phyloP scores from a whole-genome alignment of 2,888 invertebrate genomes.

The Ochropacha duplaris region DNA sequence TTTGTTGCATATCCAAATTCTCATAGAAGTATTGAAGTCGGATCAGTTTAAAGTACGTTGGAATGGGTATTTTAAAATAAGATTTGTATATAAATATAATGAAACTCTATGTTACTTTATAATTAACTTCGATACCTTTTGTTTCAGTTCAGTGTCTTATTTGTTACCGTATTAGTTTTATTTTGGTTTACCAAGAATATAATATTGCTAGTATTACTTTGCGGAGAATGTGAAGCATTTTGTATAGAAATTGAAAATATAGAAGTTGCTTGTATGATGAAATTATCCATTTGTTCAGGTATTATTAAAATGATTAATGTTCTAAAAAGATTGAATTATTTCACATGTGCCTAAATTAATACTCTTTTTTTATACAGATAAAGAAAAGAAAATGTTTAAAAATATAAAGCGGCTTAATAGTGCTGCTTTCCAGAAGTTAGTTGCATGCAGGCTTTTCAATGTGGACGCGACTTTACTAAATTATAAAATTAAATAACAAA shows the following conservation, averaged over 20 bases:
- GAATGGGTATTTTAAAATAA: not conserved
- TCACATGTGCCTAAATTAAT: too few relatives aligned
- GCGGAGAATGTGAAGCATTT: not conserved
- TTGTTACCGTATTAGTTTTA: not conserved
- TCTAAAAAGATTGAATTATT: too few relatives aligned
- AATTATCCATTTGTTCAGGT: not conserved
- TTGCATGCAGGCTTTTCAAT: conserved; percentile 17
- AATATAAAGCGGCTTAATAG: not conserved
- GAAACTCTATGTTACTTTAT: too few relatives aligned
- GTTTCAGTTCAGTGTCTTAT: not conserved
- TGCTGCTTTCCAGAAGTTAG: conserved; percentile 5
- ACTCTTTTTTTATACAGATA: not conserved
- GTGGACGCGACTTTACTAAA: conserved; percentile 22
- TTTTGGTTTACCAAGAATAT: not conserved
- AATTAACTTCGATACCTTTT: not conserved
- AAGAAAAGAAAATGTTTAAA: not conserved
- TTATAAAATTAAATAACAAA: too few relatives aligned
- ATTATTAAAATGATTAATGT: too few relatives aligned
- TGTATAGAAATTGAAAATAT: not conserved
- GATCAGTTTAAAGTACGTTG: not conserved
- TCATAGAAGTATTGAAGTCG: not conserved
- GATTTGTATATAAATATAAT: too few relatives aligned
- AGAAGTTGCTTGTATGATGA: not conserved
- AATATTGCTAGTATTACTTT: not conserved
- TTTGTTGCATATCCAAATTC: conserved; percentile 11